Base-by-base conservation (phyloP, 2,888 invertebrate genomes). In the Agrilus biguttatus region DNA sequence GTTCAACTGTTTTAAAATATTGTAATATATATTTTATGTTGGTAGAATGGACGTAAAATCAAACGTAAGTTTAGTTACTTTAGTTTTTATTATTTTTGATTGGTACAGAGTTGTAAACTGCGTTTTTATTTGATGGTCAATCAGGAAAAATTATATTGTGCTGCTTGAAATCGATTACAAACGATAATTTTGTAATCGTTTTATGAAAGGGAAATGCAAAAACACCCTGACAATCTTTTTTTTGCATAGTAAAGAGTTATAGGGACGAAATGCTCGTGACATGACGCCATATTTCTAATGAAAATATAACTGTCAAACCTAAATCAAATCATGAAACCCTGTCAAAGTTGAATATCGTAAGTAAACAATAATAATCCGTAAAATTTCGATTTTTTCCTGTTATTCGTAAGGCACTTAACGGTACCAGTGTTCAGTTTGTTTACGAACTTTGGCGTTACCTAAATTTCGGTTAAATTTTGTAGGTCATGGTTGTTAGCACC, bases 341-440 rank as follows among this genome's bases (percentile, higher is more conserved):
- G 59, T 60, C 58, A 60, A 60, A 59, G 49, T 49, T 49, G 54
- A 48, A 54, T 57, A 57, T 60, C 58, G 49, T 55, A 54, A 57
- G 59, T 60, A 61, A 61, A 61, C 59, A 60, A 60, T 57, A 59
- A 60, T 60, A 59, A 55, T 56, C 44, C 41, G 37, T 36, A 17
- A 36, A 46, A 32, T 21, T 36, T 55, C 52, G 49, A 28, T 28
- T 28, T 28, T 28, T 28, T 28, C 28, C 28, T 28, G 2, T 10
- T 28, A 28, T 28, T 38, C 36, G 41, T 48, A 49, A 23, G 23
- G 5, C 34, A 14, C 17, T 2, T 13, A 14, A 40, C n/a, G 36
- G 17, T 36, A n/a, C 17, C 17, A 36, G 14, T 36, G 3, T 36
- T 14, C 8, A 3, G 2, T 14, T 14, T 8, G 2, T 17, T 36